These are phyloP conservation scores for Anseranas semipalmata DNA, from an alignment of 2,113 vertebrate species.

Conservation along the genomic window DNA sequence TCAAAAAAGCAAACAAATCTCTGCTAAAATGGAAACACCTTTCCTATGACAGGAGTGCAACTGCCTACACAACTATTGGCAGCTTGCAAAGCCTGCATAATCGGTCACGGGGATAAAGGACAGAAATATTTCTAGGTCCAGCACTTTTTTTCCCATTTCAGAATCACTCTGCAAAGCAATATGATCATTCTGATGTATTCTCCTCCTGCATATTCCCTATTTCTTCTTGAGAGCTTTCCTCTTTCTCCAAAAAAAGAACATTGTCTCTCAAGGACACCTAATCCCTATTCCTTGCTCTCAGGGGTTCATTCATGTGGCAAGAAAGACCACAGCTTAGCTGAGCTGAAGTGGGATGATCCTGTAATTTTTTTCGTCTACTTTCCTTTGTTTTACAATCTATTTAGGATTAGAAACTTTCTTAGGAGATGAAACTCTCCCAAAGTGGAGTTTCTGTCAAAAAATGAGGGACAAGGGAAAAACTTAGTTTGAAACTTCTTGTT, in stretches of 20 bases:
- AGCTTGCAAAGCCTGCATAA: slow-evolving; percentile 1
- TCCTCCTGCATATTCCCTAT: not conserved
- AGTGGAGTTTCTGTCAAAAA: not conserved
- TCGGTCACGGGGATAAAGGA: slow-evolving; percentile 7
- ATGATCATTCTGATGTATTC: not conserved
- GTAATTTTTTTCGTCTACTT: not conserved
- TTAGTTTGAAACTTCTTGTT: not conserved
- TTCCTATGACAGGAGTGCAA: not conserved
- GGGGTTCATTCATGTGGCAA: not conserved
- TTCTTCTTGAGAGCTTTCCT: not conserved
- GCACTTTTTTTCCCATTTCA: slow-evolving; percentile 25
- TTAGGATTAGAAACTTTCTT: not conserved
- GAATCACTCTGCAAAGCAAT: not conserved
- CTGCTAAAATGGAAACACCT: not conserved
- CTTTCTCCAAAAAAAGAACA: not conserved
- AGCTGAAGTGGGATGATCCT: not conserved
- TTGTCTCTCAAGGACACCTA: slow-evolving; percentile 22
- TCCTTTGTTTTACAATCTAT: not conserved
- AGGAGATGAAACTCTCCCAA: not conserved
- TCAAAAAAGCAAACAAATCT: slow-evolving; percentile 27
- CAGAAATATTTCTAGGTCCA: slow-evolving; percentile 23
- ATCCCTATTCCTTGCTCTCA: not conserved
- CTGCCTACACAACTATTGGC: slow-evolving; percentile 6
- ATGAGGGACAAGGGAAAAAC: not conserved
- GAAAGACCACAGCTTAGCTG: not conserved